Base-by-base conservation (phyloP, 2,888 invertebrate genomes). In the Vandiemenella viatica region DNA sequence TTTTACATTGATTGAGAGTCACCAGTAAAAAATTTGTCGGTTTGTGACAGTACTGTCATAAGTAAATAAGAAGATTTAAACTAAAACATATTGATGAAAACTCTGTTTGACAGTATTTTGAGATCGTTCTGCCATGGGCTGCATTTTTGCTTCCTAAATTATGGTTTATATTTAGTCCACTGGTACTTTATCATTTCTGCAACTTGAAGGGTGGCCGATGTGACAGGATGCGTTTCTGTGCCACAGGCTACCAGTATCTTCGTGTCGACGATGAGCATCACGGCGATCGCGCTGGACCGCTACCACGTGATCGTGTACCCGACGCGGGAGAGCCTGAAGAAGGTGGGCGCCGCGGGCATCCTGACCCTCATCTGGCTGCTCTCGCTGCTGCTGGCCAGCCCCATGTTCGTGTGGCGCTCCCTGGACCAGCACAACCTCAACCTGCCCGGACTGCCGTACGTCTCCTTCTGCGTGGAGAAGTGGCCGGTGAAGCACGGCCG, bases 171-270 rank as follows among this genome's bases (percentile, higher is more conserved):
- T n/a, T n/a, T n/a, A n/a, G n/a, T n/a, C n/a, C n/a, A n/a, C n/a
- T n/a, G n/a, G n/a, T n/a, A n/a, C n/a, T n/a, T n/a, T n/a, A n/a
- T n/a, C n/a, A n/a, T n/a, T n/a, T n/a, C n/a, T n/a, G n/a, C n/a
- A n/a, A n/a, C n/a, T n/a, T n/a, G n/a, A n/a, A n/a, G n/a, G n/a
- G n/a, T n/a, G n/a, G n/a, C n/a, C n/a, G n/a, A n/a, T n/a, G n/a
- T n/a, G n/a, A n/a, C n/a, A n/a, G n/a, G n/a, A n/a, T n/a, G n/a
- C n/a, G n/a, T n/a, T n/a, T n/a, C n/a, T n/a, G n/a, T n/a, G n/a
- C n/a, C n/a, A n/a, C 90, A 92, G 63, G 92, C 88, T 1, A 83
- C 85, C 54, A 91, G 89, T 60, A 87, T 91, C 57, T 93, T 90
- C 64, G 90, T 93, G 0, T 92, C 91, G 0, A 91, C 91, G 1